Evolutionary conservation across 2,797 vertebrate species (phyloP).

Genomic region (Poeciliopsis turneri): DNA sequence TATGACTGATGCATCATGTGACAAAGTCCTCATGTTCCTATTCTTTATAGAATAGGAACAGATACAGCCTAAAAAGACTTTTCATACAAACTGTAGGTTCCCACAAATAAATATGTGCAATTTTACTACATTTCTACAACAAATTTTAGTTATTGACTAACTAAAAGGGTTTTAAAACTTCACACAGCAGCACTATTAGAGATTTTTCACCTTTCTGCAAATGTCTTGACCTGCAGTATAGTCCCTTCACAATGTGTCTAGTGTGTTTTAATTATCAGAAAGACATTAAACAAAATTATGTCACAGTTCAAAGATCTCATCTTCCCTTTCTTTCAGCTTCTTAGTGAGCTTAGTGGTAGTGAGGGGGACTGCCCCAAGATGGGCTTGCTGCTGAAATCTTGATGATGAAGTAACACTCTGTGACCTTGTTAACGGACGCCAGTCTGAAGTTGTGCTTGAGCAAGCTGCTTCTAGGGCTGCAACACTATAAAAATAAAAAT

Average conservation of each 20-base stretch:
- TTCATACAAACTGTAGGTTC: constrained; percentile 5
- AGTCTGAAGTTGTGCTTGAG: constrained; percentile 36
- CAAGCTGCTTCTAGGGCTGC: constrained; percentile 61
- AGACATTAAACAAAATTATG: background rate
- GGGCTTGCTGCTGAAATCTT: constrained; percentile 67
- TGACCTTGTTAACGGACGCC: constrained; percentile 42
- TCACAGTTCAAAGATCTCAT: constrained; percentile 94
- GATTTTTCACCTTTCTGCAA: background rate
- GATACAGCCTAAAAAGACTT: background rate
- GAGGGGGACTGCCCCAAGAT: constrained; percentile 80
- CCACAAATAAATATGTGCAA: constrained; percentile 45
- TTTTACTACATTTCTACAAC: background rate
- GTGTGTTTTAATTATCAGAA: constrained; percentile 16
- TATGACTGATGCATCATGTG: constrained; percentile 27
- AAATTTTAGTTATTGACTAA: constrained; percentile 1
- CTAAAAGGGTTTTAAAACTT: constrained; percentile 4
- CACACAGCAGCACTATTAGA: constrained; percentile 13
- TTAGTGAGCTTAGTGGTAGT: constrained; percentile 82
- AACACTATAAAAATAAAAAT: constrained; percentile 61
- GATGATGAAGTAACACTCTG: constrained; percentile 53
- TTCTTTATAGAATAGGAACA: constrained; percentile 8
- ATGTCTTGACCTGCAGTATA: background rate
- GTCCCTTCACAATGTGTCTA: background rate
- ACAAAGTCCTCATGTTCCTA: constrained; percentile 8
- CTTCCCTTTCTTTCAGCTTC: constrained; percentile 84